Evolutionary conservation across 2,888 invertebrate genomes (phyloP).

Genomic region (Leucoptera coffeella): DNA sequence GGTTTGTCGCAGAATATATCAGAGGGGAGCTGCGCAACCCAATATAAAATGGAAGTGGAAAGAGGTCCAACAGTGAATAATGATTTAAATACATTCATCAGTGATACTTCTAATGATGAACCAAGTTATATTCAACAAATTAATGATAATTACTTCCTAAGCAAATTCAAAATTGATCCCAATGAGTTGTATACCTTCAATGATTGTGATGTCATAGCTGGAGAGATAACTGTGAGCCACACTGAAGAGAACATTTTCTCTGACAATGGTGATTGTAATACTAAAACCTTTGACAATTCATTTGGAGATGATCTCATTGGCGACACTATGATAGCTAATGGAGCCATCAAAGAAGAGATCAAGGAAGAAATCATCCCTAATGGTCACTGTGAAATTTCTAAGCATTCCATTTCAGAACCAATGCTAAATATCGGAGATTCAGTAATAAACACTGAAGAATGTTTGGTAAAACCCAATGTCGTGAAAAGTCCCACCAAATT

Average conservation of each 20-base stretch:
- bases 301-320: conserved; percentile 21
- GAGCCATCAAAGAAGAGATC: conserved; percentile 19
- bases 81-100: conserved; percentile 39
- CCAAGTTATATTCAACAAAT: conserved; percentile 35
- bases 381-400: conserved; percentile 21
- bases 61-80: conserved; percentile 31
- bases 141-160: conserved; percentile 39
- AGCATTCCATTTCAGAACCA: too few species aligned
- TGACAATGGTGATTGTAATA: conserved; percentile 18
- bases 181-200: conserved; percentile 46
- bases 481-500: too few species aligned
- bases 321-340: conserved; percentile 15
- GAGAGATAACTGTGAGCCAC: conserved; percentile 41
- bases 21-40: conserved; percentile 44
- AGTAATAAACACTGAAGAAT: too few species aligned
- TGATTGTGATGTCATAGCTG: conserved; percentile 42
- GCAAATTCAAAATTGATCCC: conserved; percentile 46
- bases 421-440: too few species aligned
- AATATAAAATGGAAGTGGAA: conserved; percentile 45
- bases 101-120: conserved; percentile 36
- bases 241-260: conserved; percentile 40
- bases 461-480: too few species aligned
- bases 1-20: conserved; percentile 47
- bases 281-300: conserved; percentile 21
- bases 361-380: conserved; percentile 23